Conservation (phyloP, 2,797 vertebrate species). For the Neostethus bicornis region DNA sequence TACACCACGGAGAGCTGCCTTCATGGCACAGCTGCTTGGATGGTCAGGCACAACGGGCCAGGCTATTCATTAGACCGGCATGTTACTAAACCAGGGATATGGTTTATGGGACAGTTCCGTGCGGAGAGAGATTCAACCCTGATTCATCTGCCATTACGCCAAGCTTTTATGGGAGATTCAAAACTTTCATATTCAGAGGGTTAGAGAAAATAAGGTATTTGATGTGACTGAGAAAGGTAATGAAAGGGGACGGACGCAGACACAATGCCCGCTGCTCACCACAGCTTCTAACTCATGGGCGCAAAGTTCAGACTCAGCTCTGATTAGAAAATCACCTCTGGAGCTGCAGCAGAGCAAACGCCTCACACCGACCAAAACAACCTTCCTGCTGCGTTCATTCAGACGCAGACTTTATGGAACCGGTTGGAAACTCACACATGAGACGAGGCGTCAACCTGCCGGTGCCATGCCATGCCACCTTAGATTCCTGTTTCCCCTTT, state of each 20-base stretch:
- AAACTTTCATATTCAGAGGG: constrained; percentile 43
- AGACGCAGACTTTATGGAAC: too few relatives aligned
- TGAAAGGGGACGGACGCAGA: constrained; percentile 16
- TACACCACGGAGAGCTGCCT: constrained; percentile 67
- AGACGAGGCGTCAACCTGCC: too few relatives aligned
- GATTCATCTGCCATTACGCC: constrained; percentile 61
- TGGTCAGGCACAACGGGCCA: constrained; percentile 61
- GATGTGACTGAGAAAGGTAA: constrained; percentile 28
- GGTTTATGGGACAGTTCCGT: constrained; percentile 68
- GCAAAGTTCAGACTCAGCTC: background rate
- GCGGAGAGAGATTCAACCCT: constrained; percentile 51
- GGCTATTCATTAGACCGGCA: constrained; percentile 72
- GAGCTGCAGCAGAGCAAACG: background rate
- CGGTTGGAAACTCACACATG: too few relatives aligned
- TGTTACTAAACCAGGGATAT: constrained; percentile 69
- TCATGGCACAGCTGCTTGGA: constrained; percentile 66
- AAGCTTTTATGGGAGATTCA: constrained; percentile 60
- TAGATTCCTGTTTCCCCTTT: too few relatives aligned
- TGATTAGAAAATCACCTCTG: background rate
- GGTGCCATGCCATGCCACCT: too few relatives aligned
- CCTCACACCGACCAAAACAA: too few relatives aligned
- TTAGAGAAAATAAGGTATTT: constrained; percentile 31
- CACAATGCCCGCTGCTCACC: background rate
- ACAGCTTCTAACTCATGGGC: background rate
- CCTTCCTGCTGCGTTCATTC: too few relatives aligned